A percentile compares a stretch with the other conserved stretches of the same genome.
These are phyloP conservation scores for Copidosoma floridanum DNA, from an alignment of 1,140 invertebrate species.

Conservation along the genomic window DNA sequence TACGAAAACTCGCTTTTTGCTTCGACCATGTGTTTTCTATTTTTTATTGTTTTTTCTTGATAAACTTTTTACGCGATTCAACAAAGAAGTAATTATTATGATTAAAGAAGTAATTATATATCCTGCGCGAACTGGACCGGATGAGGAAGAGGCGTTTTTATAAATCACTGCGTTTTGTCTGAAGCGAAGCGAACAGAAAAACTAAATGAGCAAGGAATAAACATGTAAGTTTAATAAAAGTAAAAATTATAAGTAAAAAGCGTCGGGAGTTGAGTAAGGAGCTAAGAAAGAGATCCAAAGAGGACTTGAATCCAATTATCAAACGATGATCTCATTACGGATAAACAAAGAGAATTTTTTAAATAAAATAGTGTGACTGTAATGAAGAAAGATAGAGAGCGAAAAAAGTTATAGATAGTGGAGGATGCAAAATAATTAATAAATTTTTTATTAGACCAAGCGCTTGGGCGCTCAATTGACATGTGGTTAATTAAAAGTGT, in stretches of 20 bases:
- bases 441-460: conserved; percentile 1
- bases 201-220: neutral
- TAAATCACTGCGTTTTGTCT: neutral
- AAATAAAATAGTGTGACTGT: conserved; percentile 51
- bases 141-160: conserved; percentile 8
- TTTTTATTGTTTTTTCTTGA: neutral
- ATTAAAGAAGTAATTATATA: neutral
- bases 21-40: conserved; percentile 4
- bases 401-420: neutral
- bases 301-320: conserved; percentile 57
- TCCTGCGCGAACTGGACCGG: conserved; percentile 3
- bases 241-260: conserved; percentile 30
- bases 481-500: conserved; percentile 2
- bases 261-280: conserved; percentile 34
- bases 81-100: too few species aligned
- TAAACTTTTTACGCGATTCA: neutral
- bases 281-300: conserved; percentile 56
- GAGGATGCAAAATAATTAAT: neutral
- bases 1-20: conserved; percentile 6
- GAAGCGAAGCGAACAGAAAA: neutral
- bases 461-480: neutral
- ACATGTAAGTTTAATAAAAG: conserved; percentile 1
- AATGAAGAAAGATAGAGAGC: conserved; percentile 18
- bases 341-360: conserved; percentile 56
- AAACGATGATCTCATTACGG: conserved; percentile 57